A percentile compares a stretch with the other conserved stretches of the same genome.
Conservation (phyloP, 2,113 vertebrate genomes). For the Nicator chloris region DNA sequence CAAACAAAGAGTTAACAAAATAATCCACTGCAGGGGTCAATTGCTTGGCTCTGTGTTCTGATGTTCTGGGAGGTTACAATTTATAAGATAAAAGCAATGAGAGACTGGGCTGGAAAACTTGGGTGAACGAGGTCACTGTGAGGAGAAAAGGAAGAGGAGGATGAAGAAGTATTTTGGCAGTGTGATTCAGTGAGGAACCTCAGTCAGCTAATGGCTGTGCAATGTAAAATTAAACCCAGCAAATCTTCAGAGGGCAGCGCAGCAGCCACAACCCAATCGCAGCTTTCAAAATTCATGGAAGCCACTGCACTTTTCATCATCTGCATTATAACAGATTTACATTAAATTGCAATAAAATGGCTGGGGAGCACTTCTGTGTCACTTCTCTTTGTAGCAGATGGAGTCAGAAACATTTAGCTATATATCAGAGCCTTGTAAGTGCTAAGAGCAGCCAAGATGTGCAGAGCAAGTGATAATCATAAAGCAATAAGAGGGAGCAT, state of each 20-base stretch:
- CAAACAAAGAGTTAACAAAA: neutral
- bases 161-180: neutral
- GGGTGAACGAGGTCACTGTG: neutral
- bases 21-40: neutral
- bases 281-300: constrained; percentile 10
- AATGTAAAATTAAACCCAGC: constrained; percentile 27
- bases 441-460: constrained; percentile 12
- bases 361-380: constrained; percentile 26
- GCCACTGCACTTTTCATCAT: constrained; percentile 21
- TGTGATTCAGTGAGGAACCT: neutral
- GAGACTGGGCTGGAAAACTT: neutral
- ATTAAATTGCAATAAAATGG: constrained; percentile 57
- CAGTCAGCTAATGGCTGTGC: neutral
- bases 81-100: neutral
- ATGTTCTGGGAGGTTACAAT: neutral
- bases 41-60: neutral
- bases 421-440: constrained; percentile 26
- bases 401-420: constrained; percentile 44
- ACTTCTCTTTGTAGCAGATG: constrained; percentile 44
- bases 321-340: constrained; percentile 43
- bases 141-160: neutral
- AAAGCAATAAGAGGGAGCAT: neutral
- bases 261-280: neutral
- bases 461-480: neutral
- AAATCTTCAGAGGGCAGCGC: neutral